Percentiles rank a stretch among this genome's conserved stretches.
These are phyloP conservation scores for Nerophis lumbriciformis DNA, from an alignment of 2,113 vertebrate genomes.

Conservation along the genomic window DNA sequence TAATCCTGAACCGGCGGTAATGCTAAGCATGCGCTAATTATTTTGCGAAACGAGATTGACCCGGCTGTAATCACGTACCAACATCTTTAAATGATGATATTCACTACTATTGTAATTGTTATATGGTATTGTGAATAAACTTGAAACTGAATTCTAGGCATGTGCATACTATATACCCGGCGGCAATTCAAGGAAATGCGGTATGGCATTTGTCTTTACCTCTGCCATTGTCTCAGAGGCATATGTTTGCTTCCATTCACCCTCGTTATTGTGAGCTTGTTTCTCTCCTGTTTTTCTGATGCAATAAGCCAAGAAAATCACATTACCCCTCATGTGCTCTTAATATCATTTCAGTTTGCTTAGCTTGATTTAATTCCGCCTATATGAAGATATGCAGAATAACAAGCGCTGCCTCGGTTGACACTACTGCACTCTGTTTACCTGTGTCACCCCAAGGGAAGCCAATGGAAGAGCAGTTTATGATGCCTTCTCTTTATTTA, in stretches of 20 bases:
- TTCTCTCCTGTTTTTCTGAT: slow-evolving; percentile 19
- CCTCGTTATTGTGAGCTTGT: background rate
- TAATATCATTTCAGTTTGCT: slow-evolving; percentile 49
- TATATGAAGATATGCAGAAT: slow-evolving; percentile 15
- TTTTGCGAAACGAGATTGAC: no score
- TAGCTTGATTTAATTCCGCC: slow-evolving; percentile 33
- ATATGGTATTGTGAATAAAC: no score
- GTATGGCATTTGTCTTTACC: slow-evolving; percentile 41
- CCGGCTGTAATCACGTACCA: no score
- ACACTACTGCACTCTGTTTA: slow-evolving; percentile 17
- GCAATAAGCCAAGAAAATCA: slow-evolving; percentile 44
- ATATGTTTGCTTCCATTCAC: slow-evolving; percentile 10
- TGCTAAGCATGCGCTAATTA: no score
- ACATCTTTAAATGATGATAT: no score
- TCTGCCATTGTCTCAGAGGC: slow-evolving; percentile 19
- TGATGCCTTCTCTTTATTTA: background rate
- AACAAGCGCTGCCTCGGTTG: slow-evolving; percentile 31
- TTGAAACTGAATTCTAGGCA: no score
- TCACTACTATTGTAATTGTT: no score
- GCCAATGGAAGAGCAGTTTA: background rate
- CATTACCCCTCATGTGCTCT: slow-evolving; percentile 43
- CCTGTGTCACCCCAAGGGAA: slow-evolving; percentile 19
- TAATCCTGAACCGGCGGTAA: no score
- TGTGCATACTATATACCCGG: no score
- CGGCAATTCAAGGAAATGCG: no score